These are phyloP conservation scores for Manduca sexta DNA, from an alignment of 1,140 invertebrate genomes.

Conservation along the genomic window DNA sequence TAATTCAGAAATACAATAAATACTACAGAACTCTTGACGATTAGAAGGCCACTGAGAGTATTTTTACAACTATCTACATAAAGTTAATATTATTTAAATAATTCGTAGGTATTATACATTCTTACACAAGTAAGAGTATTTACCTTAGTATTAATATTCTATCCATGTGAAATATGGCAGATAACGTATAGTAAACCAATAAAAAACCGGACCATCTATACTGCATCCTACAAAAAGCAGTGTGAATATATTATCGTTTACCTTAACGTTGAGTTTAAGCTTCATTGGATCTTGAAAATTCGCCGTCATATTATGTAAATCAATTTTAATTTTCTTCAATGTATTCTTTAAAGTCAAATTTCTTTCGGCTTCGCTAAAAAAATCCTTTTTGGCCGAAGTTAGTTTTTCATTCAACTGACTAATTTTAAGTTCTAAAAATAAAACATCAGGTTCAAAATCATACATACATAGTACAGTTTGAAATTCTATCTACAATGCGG, in stretches of 20 bases:
- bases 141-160: too few species aligned
- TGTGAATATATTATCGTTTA: conserved; percentile 32
- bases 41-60: too few species aligned
- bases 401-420: conserved; percentile 85
- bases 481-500: not conserved
- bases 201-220: too few species aligned
- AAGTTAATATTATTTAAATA: too few species aligned
- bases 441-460: too few species aligned
- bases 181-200: too few species aligned
- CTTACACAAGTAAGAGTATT: too few species aligned
- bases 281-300: conserved; percentile 84
- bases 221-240: too few species aligned
- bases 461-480: not conserved
- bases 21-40: too few species aligned
- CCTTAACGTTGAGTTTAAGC: conserved; percentile 85
- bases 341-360: conserved; percentile 79
- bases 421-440: conserved; percentile 79
- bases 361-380: conserved; percentile 77
- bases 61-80: too few species aligned
- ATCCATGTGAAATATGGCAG: too few species aligned
- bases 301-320: conserved; percentile 83
- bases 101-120: too few species aligned
- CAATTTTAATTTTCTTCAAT: conserved; percentile 83
- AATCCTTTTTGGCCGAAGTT: conserved; percentile 78
- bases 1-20: not conserved